These are phyloP conservation scores for Eolophus roseicapilla DNA, from an alignment of 2,113 vertebrate genomes.

Conservation along the genomic window DNA sequence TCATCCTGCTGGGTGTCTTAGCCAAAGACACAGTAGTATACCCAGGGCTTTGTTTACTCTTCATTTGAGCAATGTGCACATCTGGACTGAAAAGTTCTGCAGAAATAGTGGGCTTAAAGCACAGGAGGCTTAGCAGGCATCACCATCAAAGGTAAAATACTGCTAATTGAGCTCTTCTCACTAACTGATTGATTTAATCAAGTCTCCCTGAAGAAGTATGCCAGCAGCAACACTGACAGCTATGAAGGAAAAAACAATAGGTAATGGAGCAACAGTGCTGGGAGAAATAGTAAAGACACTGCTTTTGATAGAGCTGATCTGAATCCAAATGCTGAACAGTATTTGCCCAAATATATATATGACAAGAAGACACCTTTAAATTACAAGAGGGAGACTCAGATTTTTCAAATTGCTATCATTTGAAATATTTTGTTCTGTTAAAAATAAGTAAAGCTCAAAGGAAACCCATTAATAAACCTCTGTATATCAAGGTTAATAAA, in stretches of 20 bases:
- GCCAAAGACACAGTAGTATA: neutral
- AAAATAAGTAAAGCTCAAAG: constrained; percentile 65
- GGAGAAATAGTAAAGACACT: constrained; percentile 41
- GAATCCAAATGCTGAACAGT: constrained; percentile 52
- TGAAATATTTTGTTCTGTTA: constrained; percentile 60
- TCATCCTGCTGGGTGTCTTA: neutral
- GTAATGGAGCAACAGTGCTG: constrained; percentile 11
- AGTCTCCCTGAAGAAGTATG: constrained; percentile 62
- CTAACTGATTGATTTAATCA: constrained; percentile 71
- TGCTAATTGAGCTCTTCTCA: constrained; percentile 73
- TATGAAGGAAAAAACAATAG: neutral
- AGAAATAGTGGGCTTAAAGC: constrained; percentile 55
- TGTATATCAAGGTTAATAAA: constrained; percentile 60
- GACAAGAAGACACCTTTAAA: constrained; percentile 9
- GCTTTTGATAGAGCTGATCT: constrained; percentile 52
- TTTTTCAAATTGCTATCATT: constrained; percentile 56
- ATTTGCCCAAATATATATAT: constrained; percentile 41
- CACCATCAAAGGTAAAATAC: constrained; percentile 58
- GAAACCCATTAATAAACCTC: constrained; percentile 55
- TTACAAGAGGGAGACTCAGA: neutral
- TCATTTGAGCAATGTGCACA: constrained; percentile 11
- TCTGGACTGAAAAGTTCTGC: neutral
- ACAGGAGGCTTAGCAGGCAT: constrained; percentile 55
- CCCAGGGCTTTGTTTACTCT: neutral
- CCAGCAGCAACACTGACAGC: constrained; percentile 51